These are phyloP conservation scores for Cephalopholis sonnerati DNA, from an alignment of 2,113 vertebrate genomes.

Conservation along the genomic window DNA sequence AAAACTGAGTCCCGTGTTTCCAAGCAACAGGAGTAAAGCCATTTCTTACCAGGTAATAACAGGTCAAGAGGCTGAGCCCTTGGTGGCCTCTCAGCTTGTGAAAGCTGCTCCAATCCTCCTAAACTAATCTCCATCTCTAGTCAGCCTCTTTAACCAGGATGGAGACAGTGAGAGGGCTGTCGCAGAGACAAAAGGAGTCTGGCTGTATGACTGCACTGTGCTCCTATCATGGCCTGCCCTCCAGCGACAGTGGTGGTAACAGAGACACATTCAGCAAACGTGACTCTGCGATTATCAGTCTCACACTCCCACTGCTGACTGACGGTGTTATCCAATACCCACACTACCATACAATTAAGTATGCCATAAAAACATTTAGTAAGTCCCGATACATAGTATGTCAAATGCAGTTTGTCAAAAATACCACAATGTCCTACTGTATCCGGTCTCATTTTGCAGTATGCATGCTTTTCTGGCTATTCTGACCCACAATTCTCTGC, in stretches of 20 bases:
- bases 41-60: constrained; percentile 74
- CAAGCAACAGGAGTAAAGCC: constrained; percentile 66
- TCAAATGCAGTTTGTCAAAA: too few relatives aligned
- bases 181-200: constrained; percentile 40
- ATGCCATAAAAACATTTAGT: too few relatives aligned
- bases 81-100: constrained; percentile 53
- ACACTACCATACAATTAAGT: too few relatives aligned
- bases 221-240: constrained; percentile 40
- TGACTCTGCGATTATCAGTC: constrained; percentile 36
- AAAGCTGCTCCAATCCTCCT: constrained; percentile 46
- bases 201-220: constrained; percentile 31
- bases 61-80: constrained; percentile 68
- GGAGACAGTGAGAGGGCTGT: constrained; percentile 50
- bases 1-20: constrained; percentile 67
- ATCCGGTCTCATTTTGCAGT: too few relatives aligned
- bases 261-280: constrained; percentile 25
- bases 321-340: too few relatives aligned
- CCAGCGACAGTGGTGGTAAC: constrained; percentile 30
- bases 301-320: constrained; percentile 18
- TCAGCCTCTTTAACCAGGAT: constrained; percentile 60
- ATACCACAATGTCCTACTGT: too few relatives aligned
- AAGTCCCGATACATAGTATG: too few relatives aligned
- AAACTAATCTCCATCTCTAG: constrained; percentile 64
- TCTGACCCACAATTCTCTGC: too few relatives aligned
- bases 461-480: too few relatives aligned